Percentiles rank a stretch among this genome's conserved stretches.
These are phyloP conservation scores for Alcedo atthis DNA, from an alignment of 2,797 vertebrate genomes.

Conservation along the genomic window DNA sequence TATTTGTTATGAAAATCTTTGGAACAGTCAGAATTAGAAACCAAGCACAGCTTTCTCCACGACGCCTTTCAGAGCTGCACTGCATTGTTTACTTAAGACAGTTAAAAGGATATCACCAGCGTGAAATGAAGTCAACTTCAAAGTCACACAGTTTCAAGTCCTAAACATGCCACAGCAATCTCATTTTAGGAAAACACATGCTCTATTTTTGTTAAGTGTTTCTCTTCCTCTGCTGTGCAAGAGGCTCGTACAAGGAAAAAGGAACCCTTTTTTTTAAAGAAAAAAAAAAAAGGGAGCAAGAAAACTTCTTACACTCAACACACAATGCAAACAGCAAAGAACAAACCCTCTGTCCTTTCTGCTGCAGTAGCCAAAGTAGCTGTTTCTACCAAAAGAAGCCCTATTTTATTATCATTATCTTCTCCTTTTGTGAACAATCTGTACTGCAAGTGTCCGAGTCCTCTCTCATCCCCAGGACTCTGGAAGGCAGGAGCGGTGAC, in stretches of 20 bases:
- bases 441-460: not conserved
- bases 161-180: conserved; percentile 55
- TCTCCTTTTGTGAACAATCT: not conserved
- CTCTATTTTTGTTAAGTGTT: conserved; percentile 38
- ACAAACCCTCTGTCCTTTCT: not conserved
- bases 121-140: conserved; percentile 54
- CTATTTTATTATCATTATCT: not conserved
- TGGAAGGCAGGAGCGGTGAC: not conserved
- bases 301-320: not conserved
- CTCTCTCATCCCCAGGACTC: not conserved
- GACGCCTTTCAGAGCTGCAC: not conserved
- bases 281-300: not conserved
- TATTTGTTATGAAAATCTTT: conserved; percentile 38
- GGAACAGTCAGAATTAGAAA: conserved; percentile 15
- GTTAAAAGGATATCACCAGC: conserved; percentile 57
- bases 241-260: conserved; percentile 8
- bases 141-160: conserved; percentile 31
- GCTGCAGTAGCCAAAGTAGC: not conserved
- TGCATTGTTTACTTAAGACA: conserved; percentile 47
- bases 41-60: not conserved
- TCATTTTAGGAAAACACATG: conserved; percentile 47
- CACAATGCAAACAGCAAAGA: not conserved
- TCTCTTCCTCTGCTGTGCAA: conserved; percentile 34
- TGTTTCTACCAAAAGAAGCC: not conserved
- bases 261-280: not conserved